phyloP scores from a whole-genome alignment of 2,113 vertebrate species.

The Monopterus albus region DNA sequence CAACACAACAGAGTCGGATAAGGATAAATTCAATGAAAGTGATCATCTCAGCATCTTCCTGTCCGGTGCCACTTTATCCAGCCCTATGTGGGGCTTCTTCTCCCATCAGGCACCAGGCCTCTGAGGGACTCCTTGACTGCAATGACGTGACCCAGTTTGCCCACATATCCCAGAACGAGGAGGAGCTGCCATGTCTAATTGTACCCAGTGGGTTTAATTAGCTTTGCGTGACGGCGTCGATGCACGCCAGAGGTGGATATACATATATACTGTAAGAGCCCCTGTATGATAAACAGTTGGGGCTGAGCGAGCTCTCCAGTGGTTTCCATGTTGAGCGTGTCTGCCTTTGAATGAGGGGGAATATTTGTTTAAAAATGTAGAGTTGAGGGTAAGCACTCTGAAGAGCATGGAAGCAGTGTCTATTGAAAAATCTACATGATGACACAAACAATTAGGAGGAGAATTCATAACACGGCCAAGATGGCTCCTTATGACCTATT shows the following conservation, averaged over 20 bases:
- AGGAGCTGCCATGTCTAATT: conserved; percentile 41
- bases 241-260: conserved; percentile 21
- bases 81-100: too few species aligned
- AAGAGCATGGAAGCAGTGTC: conserved; percentile 69
- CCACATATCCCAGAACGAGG: conserved; percentile 52
- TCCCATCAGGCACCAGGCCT: conserved; percentile 23
- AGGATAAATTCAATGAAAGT: too few species aligned
- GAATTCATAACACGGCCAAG: conserved; percentile 77
- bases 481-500: conserved; percentile 75
- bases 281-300: conserved; percentile 28
- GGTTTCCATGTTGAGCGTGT: conserved; percentile 18
- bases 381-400: conserved; percentile 70
- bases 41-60: too few species aligned
- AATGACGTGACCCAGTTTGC: conserved; percentile 40
- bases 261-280: conserved; percentile 27
- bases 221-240: conserved; percentile 16
- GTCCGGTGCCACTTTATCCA: too few species aligned
- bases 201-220: conserved; percentile 42
- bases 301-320: neutral
- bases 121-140: neutral
- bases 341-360: conserved; percentile 44
- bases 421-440: conserved; percentile 74
- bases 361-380: conserved; percentile 77
- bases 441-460: conserved; percentile 78
- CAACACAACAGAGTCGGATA: too few species aligned